A percentile compares a stretch with the other conserved stretches of the same genome.
Conservation (phyloP, 1,140 invertebrate species). For the Sitobion miscanthi region DNA sequence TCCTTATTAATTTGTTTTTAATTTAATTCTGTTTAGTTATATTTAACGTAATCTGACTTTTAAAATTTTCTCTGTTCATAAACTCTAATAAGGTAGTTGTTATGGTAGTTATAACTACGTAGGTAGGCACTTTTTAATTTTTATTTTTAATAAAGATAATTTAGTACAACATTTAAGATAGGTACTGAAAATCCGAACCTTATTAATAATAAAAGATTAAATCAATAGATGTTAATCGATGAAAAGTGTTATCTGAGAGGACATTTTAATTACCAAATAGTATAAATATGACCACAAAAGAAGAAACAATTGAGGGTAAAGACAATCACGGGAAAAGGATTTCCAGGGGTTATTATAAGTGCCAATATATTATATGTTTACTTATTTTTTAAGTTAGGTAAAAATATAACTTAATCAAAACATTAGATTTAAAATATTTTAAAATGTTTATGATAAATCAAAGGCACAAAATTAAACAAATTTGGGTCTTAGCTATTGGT, state of each 20-base stretch:
- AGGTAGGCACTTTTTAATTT: background rate
- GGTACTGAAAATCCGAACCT: background rate
- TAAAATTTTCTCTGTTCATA: background rate
- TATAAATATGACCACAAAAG: slow-evolving; percentile 34
- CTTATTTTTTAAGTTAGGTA: slow-evolving; percentile 35
- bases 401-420: slow-evolving; percentile 37
- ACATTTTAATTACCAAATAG: slow-evolving; percentile 36
- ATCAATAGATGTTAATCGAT: background rate
- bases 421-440: slow-evolving; percentile 27
- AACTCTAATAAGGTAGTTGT: background rate
- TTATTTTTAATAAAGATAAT: background rate
- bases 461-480: background rate
- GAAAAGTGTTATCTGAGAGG: slow-evolving; percentile 28
- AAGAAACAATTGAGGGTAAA: slow-evolving; percentile 50
- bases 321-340: slow-evolving; percentile 51
- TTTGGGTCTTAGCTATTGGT: slow-evolving; percentile 39
- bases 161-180: background rate
- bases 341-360: slow-evolving; percentile 46
- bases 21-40: background rate
- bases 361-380: slow-evolving; percentile 29
- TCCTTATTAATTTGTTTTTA: background rate
- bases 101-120: background rate
- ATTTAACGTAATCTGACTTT: background rate
- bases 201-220: slow-evolving; percentile 16
- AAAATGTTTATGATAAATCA: background rate